Base-by-base conservation (phyloP, 2,888 invertebrate genomes). In the Temnothorax ravouxi region DNA sequence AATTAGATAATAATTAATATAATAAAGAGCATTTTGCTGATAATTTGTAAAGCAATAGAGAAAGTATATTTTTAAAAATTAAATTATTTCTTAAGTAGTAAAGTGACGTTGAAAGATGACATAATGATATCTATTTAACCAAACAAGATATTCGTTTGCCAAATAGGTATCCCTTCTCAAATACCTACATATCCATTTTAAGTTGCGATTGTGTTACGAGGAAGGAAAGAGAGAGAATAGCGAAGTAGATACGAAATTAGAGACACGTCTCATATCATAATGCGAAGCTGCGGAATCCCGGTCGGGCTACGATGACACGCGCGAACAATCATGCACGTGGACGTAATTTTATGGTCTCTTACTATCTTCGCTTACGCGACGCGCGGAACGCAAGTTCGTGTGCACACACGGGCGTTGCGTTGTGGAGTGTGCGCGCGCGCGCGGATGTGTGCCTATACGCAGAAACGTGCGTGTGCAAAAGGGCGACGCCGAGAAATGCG, bases 401-500 rank as follows among this genome's bases (percentile, higher is more conserved):
- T 9, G 18, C 21, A 34, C 11, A 18, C 56, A 44, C 8, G 29
- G 47, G 4, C 15, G 47, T 47, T 15, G 18, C 25, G n/a, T n/a
- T n/a, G n/a, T 8, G 1, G 25, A 2, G 13, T 6, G 3, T 2
- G 21, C 38, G 15, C 18, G 47, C 21, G 38, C 1, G 38, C 25
- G 44, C 25, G 25, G 67, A 50, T 15, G 61, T 11, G 18, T 34
- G 18, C 47, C 25, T 44, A 34, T 25, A 50, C n/a, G 44, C 25
- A 21, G 13, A 44, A 13, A 34, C 13, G 34, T 44, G 50, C 38
- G 64, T 64, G 76, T 50, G 69, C 72, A 29, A 67, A 82, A 76
- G 77, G 61, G 82, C 77, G 85, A 85, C 67, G 86, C 50, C 61
- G 77, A 76, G 86, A 84, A 84, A 86, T 84, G 80, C 72, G 75